Evolutionary conservation across 1,140 invertebrate genomes (phyloP).

Genomic region (Anoplolepis gracilipes): DNA sequence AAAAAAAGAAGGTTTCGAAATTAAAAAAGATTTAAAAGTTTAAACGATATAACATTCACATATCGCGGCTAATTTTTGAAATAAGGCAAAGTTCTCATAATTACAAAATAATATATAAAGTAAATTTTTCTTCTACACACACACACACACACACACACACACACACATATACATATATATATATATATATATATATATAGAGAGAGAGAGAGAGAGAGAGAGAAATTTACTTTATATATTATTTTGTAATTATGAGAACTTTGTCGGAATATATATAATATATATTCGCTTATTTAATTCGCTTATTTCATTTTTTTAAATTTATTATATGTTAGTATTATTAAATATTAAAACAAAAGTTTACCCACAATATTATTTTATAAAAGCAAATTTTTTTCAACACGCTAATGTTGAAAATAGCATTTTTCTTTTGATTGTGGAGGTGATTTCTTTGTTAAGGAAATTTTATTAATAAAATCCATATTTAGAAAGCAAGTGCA

Average conservation of each 20-base stretch:
- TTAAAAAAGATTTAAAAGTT: background rate
- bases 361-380: background rate
- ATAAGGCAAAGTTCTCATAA: background rate
- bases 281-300: too few relatives aligned
- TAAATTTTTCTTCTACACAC: too few relatives aligned
- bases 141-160: too few relatives aligned
- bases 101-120: background rate
- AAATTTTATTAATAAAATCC: background rate
- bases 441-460: background rate
- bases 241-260: too few relatives aligned
- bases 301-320: background rate
- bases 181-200: too few relatives aligned
- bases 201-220: too few relatives aligned
- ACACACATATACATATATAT: too few relatives aligned
- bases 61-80: constrained; percentile 4
- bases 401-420: background rate
- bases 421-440: background rate
- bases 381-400: background rate
- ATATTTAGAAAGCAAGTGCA: background rate
- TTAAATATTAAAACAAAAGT: background rate
- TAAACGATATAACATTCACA: background rate
- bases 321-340: background rate
- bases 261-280: too few relatives aligned
- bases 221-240: too few relatives aligned
- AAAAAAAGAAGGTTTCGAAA: constrained; percentile 2